Evolutionary conservation across 2,888 invertebrate species (phyloP).

Genomic region (Steinernema scapterisci): DNA sequence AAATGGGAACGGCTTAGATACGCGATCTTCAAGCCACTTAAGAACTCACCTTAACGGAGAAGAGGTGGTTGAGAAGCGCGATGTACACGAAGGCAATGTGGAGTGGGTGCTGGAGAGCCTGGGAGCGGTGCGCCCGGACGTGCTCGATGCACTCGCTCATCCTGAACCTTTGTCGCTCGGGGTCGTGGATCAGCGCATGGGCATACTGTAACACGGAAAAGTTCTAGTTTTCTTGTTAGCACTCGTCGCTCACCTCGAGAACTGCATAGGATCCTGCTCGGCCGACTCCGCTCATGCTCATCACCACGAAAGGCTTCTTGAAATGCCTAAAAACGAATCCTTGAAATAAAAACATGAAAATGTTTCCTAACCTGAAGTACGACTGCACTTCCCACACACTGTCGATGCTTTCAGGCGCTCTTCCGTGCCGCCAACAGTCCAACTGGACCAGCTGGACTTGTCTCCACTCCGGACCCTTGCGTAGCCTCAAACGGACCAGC

Average conservation of each 20-base stretch:
- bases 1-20: not conserved
- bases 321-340: not conserved
- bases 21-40: not conserved
- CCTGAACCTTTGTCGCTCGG: not conserved
- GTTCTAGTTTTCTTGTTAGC: not conserved
- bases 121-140: slow-evolving; percentile 11
- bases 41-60: slow-evolving; percentile 1
- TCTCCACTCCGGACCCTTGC: not conserved
- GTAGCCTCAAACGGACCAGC: not conserved
- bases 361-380: slow-evolving; percentile 3
- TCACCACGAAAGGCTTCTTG: slow-evolving; percentile 32
- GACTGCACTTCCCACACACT: slow-evolving; percentile 34
- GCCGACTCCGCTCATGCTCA: slow-evolving; percentile 35
- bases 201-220: not conserved
- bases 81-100: slow-evolving; percentile 19
- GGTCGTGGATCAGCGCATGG: not conserved
- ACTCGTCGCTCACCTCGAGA: slow-evolving; percentile 22
- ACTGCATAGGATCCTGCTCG: slow-evolving; percentile 34
- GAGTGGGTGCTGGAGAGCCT: not conserved
- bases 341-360: not conserved
- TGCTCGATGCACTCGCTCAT: slow-evolving; percentile 14
- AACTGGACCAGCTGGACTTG: slow-evolving; percentile 24
- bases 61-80: slow-evolving; percentile 2
- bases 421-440: slow-evolving; percentile 30
- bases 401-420: slow-evolving; percentile 20